These are phyloP conservation scores for Pluvianellus socialis DNA, from an alignment of 2,113 vertebrate genomes.

Conservation along the genomic window DNA sequence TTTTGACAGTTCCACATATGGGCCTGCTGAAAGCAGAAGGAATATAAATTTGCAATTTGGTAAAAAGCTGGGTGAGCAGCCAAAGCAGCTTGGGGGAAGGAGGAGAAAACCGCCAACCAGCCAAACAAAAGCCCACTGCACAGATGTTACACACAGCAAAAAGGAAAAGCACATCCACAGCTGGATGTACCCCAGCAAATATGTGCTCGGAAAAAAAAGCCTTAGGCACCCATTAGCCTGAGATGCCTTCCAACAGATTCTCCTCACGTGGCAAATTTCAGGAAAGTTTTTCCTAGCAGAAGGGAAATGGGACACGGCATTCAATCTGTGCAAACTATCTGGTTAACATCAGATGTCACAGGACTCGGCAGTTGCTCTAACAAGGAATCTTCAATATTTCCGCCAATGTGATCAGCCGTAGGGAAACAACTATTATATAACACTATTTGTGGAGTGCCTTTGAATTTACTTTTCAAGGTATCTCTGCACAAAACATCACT, in stretches of 20 bases:
- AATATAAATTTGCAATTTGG: conserved; percentile 61
- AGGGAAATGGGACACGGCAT: not conserved
- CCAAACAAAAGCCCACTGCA: conserved; percentile 48
- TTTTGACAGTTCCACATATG: conserved; percentile 64
- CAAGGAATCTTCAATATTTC: not conserved
- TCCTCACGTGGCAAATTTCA: not conserved
- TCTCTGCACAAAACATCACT: not conserved
- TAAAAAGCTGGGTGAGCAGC: conserved; percentile 61
- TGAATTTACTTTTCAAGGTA: not conserved
- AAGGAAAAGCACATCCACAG: conserved; percentile 19
- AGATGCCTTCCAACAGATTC: not conserved
- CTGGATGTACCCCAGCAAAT: conserved; percentile 38
- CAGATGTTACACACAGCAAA: conserved; percentile 42
- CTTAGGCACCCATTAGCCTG: not conserved
- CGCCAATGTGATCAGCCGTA: not conserved
- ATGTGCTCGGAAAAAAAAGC: not conserved
- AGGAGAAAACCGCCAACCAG: not conserved
- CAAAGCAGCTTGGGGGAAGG: conserved; percentile 51
- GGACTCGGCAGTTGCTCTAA: not conserved
- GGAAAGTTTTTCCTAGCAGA: not conserved
- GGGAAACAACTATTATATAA: not conserved
- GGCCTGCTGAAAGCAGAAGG: conserved; percentile 53
- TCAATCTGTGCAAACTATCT: not conserved
- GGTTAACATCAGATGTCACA: not conserved
- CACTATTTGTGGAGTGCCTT: not conserved